phyloP scores from a whole-genome alignment of 2,797 vertebrate genomes.

The Bovichtus diacanthus region DNA sequence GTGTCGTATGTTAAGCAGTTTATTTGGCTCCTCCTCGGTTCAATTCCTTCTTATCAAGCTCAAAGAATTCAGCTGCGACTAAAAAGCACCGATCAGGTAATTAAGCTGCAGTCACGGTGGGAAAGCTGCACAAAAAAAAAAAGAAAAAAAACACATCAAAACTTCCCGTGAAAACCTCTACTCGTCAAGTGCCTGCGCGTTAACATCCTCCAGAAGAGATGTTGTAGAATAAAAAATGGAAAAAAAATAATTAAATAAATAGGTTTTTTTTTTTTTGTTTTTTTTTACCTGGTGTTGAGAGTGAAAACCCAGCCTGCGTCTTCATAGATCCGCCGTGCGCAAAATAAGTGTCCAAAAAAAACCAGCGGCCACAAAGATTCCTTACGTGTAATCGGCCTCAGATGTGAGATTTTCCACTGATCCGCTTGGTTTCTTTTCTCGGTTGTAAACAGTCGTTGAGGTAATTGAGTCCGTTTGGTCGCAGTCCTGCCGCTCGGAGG shows the following conservation, averaged over 20 bases:
- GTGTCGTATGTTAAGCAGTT: conserved; percentile 30
- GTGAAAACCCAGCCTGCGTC: conserved; percentile 52
- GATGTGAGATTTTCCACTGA: neutral
- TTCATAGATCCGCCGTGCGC: conserved; percentile 72
- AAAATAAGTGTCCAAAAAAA: conserved; percentile 26
- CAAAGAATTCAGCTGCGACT: conserved; percentile 63
- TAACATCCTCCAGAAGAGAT: fast-evolving
- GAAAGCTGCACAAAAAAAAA: neutral
- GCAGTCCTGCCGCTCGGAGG: conserved; percentile 34
- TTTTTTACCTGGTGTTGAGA: conserved; percentile 69
- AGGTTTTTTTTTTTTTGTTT: too few species aligned
- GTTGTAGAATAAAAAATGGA: neutral
- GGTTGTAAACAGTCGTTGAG: conserved; percentile 23
- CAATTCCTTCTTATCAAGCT: conserved; percentile 43
- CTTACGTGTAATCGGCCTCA: conserved; percentile 7
- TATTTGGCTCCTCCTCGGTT: conserved; percentile 30
- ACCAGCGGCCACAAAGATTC: neutral
- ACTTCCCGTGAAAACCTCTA: neutral
- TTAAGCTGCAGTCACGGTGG: conserved; percentile 34
- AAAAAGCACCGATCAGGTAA: conserved; percentile 46
- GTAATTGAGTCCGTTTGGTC: conserved; percentile 39
- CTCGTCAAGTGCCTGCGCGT: neutral
- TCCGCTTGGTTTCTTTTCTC: neutral
- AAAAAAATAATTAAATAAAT: neutral
- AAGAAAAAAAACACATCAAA: too few species aligned